These are phyloP conservation scores for Nymphalis c-album DNA, from an alignment of 2,888 invertebrate species.

Conservation along the genomic window DNA sequence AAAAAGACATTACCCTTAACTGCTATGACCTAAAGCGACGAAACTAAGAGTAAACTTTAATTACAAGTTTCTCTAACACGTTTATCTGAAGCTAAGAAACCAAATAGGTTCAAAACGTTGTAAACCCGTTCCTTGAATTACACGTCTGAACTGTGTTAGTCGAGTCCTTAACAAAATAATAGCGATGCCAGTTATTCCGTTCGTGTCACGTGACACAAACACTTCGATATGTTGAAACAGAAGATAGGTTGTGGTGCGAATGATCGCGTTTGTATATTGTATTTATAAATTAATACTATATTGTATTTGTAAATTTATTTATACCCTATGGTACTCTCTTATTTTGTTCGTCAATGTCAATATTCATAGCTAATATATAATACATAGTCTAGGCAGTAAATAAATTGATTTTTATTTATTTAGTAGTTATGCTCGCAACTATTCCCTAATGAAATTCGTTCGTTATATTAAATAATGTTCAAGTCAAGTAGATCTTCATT, in stretches of 20 bases:
- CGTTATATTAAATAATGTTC: too few species aligned
- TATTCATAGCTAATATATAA: too few species aligned
- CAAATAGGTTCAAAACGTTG: constrained; percentile 34
- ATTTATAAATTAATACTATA: too few species aligned
- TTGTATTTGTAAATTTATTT: too few species aligned
- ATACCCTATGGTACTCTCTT: too few species aligned
- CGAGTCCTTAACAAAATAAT: constrained; percentile 54
- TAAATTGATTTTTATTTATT: too few species aligned
- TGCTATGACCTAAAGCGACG: constrained; percentile 28
- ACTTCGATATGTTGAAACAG: constrained; percentile 43
- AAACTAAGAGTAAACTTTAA: constrained; percentile 38
- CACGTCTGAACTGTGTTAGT: constrained; percentile 46
- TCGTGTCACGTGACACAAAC: constrained; percentile 57
- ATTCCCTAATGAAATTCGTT: too few species aligned
- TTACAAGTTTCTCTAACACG: constrained; percentile 40
- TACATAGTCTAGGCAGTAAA: too few species aligned
- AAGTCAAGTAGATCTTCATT: too few species aligned
- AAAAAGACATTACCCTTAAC: constrained; percentile 34
- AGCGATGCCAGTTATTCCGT: constrained; percentile 32
- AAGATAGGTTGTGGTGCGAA: neutral
- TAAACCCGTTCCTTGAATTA: constrained; percentile 39
- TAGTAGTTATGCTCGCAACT: too few species aligned
- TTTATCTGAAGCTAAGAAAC: constrained; percentile 36
- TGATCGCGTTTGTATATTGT: neutral
- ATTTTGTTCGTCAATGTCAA: too few species aligned